Base-by-base conservation (phyloP, 2,113 vertebrate species). In the Columba livia region DNA sequence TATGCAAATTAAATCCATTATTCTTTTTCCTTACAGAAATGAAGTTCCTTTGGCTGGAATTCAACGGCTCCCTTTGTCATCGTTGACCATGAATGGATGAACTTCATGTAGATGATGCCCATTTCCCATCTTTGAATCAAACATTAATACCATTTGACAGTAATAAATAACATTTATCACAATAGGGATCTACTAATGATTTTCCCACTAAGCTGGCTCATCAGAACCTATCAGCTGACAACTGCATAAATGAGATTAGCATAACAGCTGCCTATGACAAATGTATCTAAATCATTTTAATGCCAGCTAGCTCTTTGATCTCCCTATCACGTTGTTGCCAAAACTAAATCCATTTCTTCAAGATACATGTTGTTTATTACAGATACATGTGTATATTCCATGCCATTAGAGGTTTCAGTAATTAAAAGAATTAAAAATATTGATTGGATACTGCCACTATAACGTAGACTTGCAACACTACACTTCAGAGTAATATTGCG, bases 151-250 rank as follows among this genome's bases (percentile, higher is more conserved):
- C 95, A 98, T 98, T 98, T 99, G 99, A 99, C 99, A 99, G 99
- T 99, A 99, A 99, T 99, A 99, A 99, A 99, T 99, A 99, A 99
- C 98, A 98, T 99, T 99, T 99, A 99, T 99, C 99, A 99, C 98
- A 99, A 99, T 98, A 98, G 98, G 98, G 98, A 99, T 99, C 98
- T 99, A 99, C 99, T 99, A 99, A 99, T 98, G 98, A 99, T 99
- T 98, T 98, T 98, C 98, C 98, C 97, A 98, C 98, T 98, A 98
- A 97, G 97, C 98, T 98, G 97, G 98, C 98, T 99, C 99, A 98
- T 99, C 98, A 98, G 97, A 97, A 98, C 97, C 98, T 98, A 98
- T 98, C 99, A 99, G 98, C 98, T 98, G 98, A 98, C 98, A 98
- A 98, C 98, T 98, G 98, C 98, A 98, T 98, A 98, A 98, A 98